Percentiles rank a stretch among this genome's conserved stretches.
Evolutionary conservation across 1,140 invertebrate species (phyloP).

Genomic region (Dinoponera quadriceps): DNA sequence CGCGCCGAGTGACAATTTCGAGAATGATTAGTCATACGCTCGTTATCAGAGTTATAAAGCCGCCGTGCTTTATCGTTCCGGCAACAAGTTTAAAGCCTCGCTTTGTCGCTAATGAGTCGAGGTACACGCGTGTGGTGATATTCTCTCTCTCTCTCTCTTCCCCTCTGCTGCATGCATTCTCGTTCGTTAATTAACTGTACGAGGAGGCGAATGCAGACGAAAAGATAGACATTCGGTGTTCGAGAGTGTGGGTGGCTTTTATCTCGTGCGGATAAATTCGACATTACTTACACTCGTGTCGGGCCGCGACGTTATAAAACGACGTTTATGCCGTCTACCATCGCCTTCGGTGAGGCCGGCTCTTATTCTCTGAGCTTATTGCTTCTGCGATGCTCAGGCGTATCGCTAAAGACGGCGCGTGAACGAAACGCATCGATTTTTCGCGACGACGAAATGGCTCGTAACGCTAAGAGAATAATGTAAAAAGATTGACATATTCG

Average conservation of each 20-base stretch:
- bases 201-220: neutral
- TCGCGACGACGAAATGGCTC: too few relatives aligned
- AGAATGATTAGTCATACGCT: conserved; percentile 41
- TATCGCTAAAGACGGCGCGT: conserved; percentile 39
- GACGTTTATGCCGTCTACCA: neutral
- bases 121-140: conserved; percentile 5
- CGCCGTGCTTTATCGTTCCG: conserved; percentile 9
- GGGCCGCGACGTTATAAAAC: conserved; percentile 1
- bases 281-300: conserved; percentile 16
- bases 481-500: too few relatives aligned
- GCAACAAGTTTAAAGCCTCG: conserved; percentile 41
- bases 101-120: conserved; percentile 42
- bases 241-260: conserved; percentile 14
- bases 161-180: neutral
- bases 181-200: conserved; percentile 38
- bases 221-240: conserved; percentile 26
- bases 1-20: conserved; percentile 20
- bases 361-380: conserved; percentile 45
- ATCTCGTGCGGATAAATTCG: conserved; percentile 24
- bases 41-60: conserved; percentile 36
- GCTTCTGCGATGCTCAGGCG: conserved; percentile 20
- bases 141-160: too few relatives aligned
- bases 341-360: neutral
- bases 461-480: too few relatives aligned
- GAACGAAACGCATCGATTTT: conserved; percentile 14